These are phyloP conservation scores for Hydroisotoma schaefferi DNA, from an alignment of 2,888 invertebrate genomes.

Conservation along the genomic window DNA sequence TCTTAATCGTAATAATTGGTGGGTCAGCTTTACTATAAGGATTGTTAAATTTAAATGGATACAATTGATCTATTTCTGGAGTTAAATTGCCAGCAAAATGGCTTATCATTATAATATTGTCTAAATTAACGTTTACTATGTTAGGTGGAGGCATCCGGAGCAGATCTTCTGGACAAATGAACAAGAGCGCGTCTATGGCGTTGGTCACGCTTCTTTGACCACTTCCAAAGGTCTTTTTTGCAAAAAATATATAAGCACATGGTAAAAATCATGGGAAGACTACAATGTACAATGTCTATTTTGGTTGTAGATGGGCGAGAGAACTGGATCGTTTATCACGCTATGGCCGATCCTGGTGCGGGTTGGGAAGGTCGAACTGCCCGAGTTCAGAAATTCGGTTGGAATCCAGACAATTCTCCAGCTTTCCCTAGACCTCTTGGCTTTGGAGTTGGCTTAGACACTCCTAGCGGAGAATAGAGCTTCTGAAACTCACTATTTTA, in stretches of 20 bases:
- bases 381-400: slow-evolving; percentile 40
- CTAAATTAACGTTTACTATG: neutral
- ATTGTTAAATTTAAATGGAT: no score
- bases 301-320: slow-evolving; percentile 38
- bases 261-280: slow-evolving; percentile 4
- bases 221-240: slow-evolving; percentile 22
- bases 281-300: neutral
- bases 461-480: slow-evolving; percentile 30
- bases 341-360: slow-evolving; percentile 39
- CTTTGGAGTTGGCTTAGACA: slow-evolving; percentile 29
- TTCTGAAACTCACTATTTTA: no score
- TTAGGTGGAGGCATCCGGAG: slow-evolving; percentile 32
- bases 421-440: slow-evolving; percentile 38
- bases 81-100: no score
- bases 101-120: neutral
- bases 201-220: slow-evolving; percentile 46
- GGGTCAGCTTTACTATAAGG: slow-evolving; percentile 18
- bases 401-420: slow-evolving; percentile 42
- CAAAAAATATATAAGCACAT: slow-evolving; percentile 10
- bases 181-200: slow-evolving; percentile 39
- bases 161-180: slow-evolving; percentile 47
- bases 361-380: slow-evolving; percentile 43
- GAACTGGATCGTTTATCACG: slow-evolving; percentile 46
- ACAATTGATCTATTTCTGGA: no score
- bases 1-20: slow-evolving; percentile 40